phyloP scores from a whole-genome alignment of 2,113 vertebrate species.

The Cromileptes altivelis region DNA sequence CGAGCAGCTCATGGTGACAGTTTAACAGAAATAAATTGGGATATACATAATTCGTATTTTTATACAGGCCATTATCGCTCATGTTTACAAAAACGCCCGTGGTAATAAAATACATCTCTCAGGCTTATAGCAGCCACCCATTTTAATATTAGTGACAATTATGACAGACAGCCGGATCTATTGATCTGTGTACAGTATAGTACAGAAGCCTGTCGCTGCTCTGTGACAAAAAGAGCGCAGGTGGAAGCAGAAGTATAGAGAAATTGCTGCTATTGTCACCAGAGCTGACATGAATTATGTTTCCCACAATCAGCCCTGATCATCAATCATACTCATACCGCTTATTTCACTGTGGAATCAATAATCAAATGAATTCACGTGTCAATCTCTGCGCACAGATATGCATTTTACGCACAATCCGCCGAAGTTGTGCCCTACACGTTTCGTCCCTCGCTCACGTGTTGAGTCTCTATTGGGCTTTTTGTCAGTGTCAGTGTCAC shows the following conservation, averaged over 20 bases:
- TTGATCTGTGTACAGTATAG: background rate
- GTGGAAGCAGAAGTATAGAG: background rate
- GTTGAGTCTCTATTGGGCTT: background rate
- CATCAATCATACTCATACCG: background rate
- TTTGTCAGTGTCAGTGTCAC: constrained; percentile 31
- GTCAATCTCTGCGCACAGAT: background rate
- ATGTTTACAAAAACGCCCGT: background rate
- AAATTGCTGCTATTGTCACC: background rate
- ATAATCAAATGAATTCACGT: constrained; percentile 11
- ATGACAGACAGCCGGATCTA: constrained; percentile 22
- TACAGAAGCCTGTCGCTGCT: constrained; percentile 11
- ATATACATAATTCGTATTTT: background rate
- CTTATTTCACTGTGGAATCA: constrained; percentile 1
- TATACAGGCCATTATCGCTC: background rate
- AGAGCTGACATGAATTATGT: background rate
- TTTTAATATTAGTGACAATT: background rate
- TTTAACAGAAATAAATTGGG: background rate
- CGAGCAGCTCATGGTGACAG: background rate
- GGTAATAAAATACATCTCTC: background rate
- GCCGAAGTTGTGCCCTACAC: constrained; percentile 23
- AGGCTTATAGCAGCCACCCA: background rate
- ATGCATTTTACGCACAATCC: constrained; percentile 54
- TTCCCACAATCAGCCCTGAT: background rate
- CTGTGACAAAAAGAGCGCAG: background rate
- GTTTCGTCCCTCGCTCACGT: constrained; percentile 21